Evolutionary conservation across 2,113 vertebrate species (phyloP).

Genomic region (Pantherophis guttatus): DNA sequence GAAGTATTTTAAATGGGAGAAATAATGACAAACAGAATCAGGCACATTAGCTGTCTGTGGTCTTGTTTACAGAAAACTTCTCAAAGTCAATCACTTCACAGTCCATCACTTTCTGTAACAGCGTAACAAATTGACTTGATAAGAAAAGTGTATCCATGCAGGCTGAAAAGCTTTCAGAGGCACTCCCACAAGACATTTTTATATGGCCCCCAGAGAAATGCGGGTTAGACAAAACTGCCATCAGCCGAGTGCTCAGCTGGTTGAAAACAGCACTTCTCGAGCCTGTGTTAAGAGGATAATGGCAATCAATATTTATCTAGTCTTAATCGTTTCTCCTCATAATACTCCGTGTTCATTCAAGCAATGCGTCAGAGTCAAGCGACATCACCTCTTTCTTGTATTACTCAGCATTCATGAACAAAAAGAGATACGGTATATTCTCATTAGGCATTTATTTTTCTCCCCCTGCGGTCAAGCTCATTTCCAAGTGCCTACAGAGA

Average conservation of each 20-base stretch:
- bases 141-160: not conserved
- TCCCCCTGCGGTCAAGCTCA: not conserved
- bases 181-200: not conserved
- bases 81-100: not conserved
- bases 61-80: not conserved
- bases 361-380: not conserved
- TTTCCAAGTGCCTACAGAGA: not conserved
- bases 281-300: not conserved
- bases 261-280: not conserved
- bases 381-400: not conserved
- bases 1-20: not conserved
- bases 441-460: not conserved
- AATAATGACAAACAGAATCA: not conserved
- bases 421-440: not conserved
- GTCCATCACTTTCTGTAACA: not conserved
- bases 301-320: not conserved
- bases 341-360: not conserved
- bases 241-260: not conserved
- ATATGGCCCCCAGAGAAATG: not conserved
- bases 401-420: not conserved
- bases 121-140: not conserved
- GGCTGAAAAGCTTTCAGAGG: slow-evolving; percentile 1
- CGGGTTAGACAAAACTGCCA: not conserved
- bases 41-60: not conserved
- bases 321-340: not conserved